Percentiles rank a stretch among this genome's conserved stretches.
phyloP scores from a whole-genome alignment of 2,888 invertebrate genomes.

The Tromatobia lineatoria region DNA sequence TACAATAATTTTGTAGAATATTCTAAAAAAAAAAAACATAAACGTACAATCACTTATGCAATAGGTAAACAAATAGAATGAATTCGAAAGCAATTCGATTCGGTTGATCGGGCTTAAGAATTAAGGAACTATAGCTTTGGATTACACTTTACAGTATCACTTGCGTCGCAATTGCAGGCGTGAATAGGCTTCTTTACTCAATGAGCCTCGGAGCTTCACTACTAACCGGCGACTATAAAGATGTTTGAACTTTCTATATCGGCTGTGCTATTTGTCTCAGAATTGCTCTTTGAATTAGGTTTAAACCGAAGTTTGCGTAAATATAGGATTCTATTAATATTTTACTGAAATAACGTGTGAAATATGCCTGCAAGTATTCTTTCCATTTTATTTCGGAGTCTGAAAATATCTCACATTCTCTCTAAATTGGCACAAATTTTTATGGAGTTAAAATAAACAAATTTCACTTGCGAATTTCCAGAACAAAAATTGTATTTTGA shows the following conservation, averaged over 20 bases:
- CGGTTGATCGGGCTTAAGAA: neutral
- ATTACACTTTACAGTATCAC: conserved; percentile 33
- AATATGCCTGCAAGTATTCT: neutral
- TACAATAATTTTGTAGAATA: too few species aligned
- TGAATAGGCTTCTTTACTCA: conserved; percentile 69
- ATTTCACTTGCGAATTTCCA: too few species aligned
- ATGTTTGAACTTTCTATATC: neutral
- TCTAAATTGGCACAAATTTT: too few species aligned
- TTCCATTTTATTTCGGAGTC: too few species aligned
- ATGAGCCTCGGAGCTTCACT: conserved; percentile 10
- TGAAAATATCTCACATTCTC: too few species aligned
- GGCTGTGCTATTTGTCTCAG: neutral
- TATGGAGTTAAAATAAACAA: too few species aligned
- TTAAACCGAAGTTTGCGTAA: neutral
- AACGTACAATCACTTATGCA: too few species aligned
- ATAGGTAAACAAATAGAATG: too few species aligned
- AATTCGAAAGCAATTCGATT: neutral
- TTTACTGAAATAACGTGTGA: neutral
- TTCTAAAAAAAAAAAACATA: too few species aligned
- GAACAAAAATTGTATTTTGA: too few species aligned
- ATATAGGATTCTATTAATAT: neutral
- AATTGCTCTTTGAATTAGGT: neutral
- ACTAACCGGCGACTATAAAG: neutral
- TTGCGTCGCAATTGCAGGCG: conserved; percentile 59
- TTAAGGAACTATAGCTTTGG: conserved; percentile 1